Percentiles rank a stretch among this genome's conserved stretches.
Evolutionary conservation across 64 coral and sea anemone species (phyloP).

Genomic region (Montipora foliosa): DNA sequence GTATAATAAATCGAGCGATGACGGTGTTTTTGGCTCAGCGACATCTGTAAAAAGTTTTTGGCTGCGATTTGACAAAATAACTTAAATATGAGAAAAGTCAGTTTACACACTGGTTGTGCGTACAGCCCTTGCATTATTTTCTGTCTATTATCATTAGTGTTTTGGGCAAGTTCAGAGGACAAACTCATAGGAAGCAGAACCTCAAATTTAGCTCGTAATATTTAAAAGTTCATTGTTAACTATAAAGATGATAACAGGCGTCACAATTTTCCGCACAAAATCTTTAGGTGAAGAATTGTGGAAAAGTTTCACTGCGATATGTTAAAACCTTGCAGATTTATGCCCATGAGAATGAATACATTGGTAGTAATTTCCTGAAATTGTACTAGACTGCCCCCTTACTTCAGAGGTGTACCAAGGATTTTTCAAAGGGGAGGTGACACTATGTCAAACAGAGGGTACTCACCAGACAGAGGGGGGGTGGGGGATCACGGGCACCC

Average conservation of each 20-base stretch:
- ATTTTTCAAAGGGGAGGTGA: no score
- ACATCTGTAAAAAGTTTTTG: constrained; percentile 25
- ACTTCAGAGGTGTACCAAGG: not conserved
- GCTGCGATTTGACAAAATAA: constrained; percentile 38
- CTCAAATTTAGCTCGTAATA: constrained; percentile 38
- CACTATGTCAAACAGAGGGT: no score
- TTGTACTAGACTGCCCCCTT: constrained; percentile 23
- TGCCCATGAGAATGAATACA: constrained; percentile 21
- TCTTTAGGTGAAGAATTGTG: constrained; percentile 26
- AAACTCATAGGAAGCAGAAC: constrained; percentile 27
- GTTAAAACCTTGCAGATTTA: constrained; percentile 41
- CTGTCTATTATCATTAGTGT: constrained; percentile 28
- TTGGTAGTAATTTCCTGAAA: constrained; percentile 38
- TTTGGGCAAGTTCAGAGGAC: constrained; percentile 30
- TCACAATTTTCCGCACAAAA: constrained; percentile 19
- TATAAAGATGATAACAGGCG: not conserved
- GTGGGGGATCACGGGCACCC: no score
- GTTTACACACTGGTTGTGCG: constrained; percentile 11
- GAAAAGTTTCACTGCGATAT: constrained; percentile 31
- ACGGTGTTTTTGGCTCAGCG: constrained; percentile 12
- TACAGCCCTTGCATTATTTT: constrained; percentile 15
- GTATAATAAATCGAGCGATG: constrained; percentile 8
- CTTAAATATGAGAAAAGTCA: constrained; percentile 18
- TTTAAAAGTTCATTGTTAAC: constrained; percentile 28
- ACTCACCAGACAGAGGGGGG: no score